phyloP scores from a whole-genome alignment of 2,113 vertebrate genomes.

The Salvelinus namaycush region DNA sequence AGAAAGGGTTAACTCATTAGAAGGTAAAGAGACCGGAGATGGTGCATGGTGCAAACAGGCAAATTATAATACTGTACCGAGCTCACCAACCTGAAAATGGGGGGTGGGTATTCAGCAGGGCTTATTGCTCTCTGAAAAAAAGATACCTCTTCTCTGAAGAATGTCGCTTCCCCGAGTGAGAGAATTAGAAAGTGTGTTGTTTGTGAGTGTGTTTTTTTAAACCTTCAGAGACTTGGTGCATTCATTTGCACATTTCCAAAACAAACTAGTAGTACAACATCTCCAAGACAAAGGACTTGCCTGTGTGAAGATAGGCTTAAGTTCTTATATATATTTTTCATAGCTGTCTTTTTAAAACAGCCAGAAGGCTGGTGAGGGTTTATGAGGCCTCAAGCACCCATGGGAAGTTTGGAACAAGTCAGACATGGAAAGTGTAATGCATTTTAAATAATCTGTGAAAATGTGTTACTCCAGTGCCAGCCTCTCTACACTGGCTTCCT shows the following conservation, averaged over 20 bases:
- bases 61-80: conserved; percentile 48
- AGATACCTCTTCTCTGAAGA: background rate
- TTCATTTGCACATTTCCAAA: conserved; percentile 22
- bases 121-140: conserved; percentile 31
- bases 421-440: no score
- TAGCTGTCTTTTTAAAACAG: conserved; percentile 37
- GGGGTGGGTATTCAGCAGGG: conserved; percentile 44
- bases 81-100: conserved; percentile 64
- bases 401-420: background rate
- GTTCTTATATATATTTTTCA: conserved; percentile 42
- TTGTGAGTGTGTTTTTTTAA: no score
- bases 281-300: no score
- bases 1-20: conserved; percentile 5
- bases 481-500: no score
- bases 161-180: background rate
- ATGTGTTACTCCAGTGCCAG: no score
- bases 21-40: background rate
- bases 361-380: background rate
- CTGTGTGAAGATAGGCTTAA: conserved; percentile 8
- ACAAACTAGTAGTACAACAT: background rate
- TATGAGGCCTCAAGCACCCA: background rate
- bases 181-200: background rate
- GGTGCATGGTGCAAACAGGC: conserved; percentile 19
- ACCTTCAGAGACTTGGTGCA: background rate
- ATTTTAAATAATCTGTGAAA: no score